Evolutionary conservation across 2,113 vertebrate species (phyloP), one percentile per base, ranked within the genome.

Genomic region (Dicerorhinus sumatrensis): DNA sequence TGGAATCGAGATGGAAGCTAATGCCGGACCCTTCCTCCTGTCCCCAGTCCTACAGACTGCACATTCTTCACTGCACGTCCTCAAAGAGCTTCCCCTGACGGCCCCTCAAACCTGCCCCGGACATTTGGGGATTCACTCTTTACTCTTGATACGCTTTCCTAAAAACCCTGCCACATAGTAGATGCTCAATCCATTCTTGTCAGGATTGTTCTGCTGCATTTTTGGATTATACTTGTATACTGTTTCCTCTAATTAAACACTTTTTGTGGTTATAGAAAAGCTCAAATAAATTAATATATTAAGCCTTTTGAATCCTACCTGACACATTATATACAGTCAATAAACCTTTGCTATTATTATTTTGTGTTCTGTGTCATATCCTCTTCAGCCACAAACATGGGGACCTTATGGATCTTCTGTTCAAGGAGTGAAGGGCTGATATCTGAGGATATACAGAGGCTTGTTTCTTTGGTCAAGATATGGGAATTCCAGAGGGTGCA

Each of bases 311-410:
- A 18, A 27, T 13, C 67, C 9, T n/a, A 16, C 51, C 8, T 54
- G 3, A 5, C 60, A 21, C 23, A 0, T 27, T 1, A 8, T 9
- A 76, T 23, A 3, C 5, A 20, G 62, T 25, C 20, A 9, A 12
- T n/a, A 23, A 23, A 2, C 6, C 25, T 25, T 11, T 12, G 18
- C 54, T 63, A 2, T 20, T 29, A 17, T 31, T 21, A 1, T 12
- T 36, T 20, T 58, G 42, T 65, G 27, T 56, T 51, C 70, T 54
- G 14, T 25, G 1, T 17, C 23, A 9, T 4, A 20, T 23, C 29
- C 0, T 36, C 18, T 31, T 11, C 0, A 17, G 7, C 8, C 51
- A 23, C 62, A 31, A 1, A 36, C 5, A 7, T 0, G 9, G n/a
- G 70, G 70, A 33, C 46, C 48, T 17, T 17, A 4, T 0, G n/a